Base-by-base conservation (phyloP, 2,888 invertebrate genomes). In the Melikaiella ostensackeni region DNA sequence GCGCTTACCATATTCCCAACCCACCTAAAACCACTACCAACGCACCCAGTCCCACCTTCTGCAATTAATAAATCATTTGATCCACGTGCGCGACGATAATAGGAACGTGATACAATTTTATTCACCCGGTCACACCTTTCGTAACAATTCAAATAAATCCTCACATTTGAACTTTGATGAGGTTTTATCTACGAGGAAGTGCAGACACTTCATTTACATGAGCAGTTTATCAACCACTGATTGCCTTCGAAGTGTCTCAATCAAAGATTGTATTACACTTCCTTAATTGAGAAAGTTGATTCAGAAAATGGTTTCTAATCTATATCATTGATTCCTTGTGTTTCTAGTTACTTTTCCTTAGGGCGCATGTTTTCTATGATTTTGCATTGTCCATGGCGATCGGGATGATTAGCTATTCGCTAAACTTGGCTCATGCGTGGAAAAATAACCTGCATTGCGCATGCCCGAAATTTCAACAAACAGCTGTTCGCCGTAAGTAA, bases 21-120 rank as follows among this genome's bases (percentile, higher is more conserved):
- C 76, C 70, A 64, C 64, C 63, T 38, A 76, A 66, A 66, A 19
- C 70, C 70, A 33, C 46, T 70, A n/a, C 46, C n/a, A 50, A 70
- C 70, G 46, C 46, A 27, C 64, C 27, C 55, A 55, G 75, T 35
- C 75, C 21, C 46, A 46, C 42, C 61, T 55, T 38, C 61, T 27
- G 1, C 70, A 38, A 76, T 66, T 64, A 70, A 76, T 66, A 66
- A 64, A 30, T 55, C 35, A 38, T 66, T 76, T 27, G 33, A 57
- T 66, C 55, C 57, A 63, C 42, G 63, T 33, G 42, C 62, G 21
- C 30, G 62, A 50, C 16, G 70, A 30, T 70, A 70, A 66, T 66
- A 46, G 42, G 8, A 66, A 42, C 16, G 16, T 2, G 27, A 70
- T 50, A 50, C 19, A 35, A 50, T 50, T 30, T 30, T 57, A 57